phyloP scores from a whole-genome alignment of 92 coral and sea anemone genomes.

The Paragorgia papillata region DNA sequence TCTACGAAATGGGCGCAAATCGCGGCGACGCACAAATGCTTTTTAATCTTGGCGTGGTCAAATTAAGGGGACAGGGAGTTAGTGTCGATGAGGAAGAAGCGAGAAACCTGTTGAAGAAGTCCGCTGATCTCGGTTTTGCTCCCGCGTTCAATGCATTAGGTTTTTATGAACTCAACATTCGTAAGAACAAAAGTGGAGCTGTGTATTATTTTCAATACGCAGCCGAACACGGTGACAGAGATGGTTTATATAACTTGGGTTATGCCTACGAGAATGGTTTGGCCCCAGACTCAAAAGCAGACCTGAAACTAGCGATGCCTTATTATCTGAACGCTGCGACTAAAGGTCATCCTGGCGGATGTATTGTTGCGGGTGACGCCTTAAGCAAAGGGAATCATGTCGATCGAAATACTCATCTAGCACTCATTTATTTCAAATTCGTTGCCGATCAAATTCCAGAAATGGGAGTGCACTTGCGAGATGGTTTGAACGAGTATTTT shows the following conservation, averaged over 20 bases:
- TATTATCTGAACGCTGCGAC: slow-evolving; percentile 83
- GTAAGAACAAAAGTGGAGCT: slow-evolving; percentile 82
- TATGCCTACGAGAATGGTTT: slow-evolving; percentile 88
- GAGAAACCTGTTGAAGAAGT: slow-evolving; percentile 62
- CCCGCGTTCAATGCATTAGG: slow-evolving; percentile 95
- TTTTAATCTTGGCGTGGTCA: slow-evolving; percentile 83
- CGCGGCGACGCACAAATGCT: slow-evolving; percentile 82
- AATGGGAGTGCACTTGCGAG: slow-evolving; percentile 74
- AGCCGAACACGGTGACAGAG: slow-evolving; percentile 74
- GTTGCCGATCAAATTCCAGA: slow-evolving; percentile 94
- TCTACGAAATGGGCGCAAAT: slow-evolving; percentile 95
- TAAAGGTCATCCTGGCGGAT: slow-evolving; percentile 91
- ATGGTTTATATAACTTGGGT: slow-evolving; percentile 85
- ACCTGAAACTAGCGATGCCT: slow-evolving; percentile 72
- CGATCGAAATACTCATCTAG: slow-evolving; percentile 67
- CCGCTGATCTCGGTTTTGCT: slow-evolving; percentile 86
- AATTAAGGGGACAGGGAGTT: slow-evolving; percentile 88
- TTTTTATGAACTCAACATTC: slow-evolving; percentile 79
- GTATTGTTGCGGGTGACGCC: slow-evolving; percentile 85
- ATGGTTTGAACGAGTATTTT: slow-evolving; percentile 80
- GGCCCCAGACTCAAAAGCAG: slow-evolving; percentile 64
- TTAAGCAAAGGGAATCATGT: slow-evolving; percentile 74
- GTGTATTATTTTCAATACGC: slow-evolving; percentile 73
- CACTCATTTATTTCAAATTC: slow-evolving; percentile 77
- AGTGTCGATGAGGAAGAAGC: slow-evolving; percentile 81